Base-by-base conservation (phyloP, 2,888 invertebrate genomes). In the Alcis repandata region DNA sequence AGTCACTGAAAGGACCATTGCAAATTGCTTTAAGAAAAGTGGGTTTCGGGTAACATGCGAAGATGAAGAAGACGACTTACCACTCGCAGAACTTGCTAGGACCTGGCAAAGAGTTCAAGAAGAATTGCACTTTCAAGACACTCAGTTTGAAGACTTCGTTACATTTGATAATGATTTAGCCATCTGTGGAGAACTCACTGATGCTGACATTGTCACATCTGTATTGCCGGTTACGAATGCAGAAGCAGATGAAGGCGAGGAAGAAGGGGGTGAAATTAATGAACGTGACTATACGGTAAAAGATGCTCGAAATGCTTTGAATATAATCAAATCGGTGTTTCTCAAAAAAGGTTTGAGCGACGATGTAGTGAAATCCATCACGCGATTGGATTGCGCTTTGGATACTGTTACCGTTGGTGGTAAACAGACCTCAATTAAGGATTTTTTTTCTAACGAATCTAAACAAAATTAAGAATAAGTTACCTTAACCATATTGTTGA, bases 361-460 rank as follows among this genome's bases (percentile, higher is more conserved):
- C 69, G 69, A 69, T 70, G 69, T 71, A 70, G 71, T 70, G 43
- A 73, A 73, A 69, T 67, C 69, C 60, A 70, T 69, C 70, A 70
- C 70, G 69, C 67, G 71, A 73, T 73, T 74, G 17, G 68, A 74
- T 70, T 73, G 71, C 70, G 70, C 72, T 75, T 73, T 75, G 60
- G 75, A 75, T 73, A 67, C 73, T 19, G 72, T 70, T 69, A 70
- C 70, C 72, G 73, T 69, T 67, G 65, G 67, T 75, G 70, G 71
- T 71, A 72, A 73, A 70, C 71, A 72, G 72, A 73, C 71, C 68
- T 73, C 71, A 61, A 72, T 72, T 40, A 40, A 71, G 72, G 71
- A 72, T 72, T 64, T 73, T 67, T 71, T 70, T 72, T 36, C 70
- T 72, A 70, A 70, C 65, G 64, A 62, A 70, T 63, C n/a, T n/a